Evolutionary conservation across 2,797 vertebrate genomes (phyloP).

Genomic region (Dendrocincla fuliginosa): DNA sequence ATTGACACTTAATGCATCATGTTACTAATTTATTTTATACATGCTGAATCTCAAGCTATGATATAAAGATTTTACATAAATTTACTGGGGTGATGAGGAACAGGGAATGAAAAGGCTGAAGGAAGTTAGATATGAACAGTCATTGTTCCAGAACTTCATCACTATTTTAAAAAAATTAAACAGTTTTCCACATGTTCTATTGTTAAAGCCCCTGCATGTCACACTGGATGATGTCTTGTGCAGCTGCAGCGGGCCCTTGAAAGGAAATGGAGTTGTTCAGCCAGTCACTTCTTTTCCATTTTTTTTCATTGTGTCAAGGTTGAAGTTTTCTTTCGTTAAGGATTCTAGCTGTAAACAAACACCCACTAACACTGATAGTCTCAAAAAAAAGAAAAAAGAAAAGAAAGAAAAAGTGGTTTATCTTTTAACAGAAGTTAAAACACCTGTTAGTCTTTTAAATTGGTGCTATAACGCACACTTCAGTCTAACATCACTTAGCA

Average conservation of each 20-base stretch:
- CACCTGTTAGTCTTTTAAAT: constrained; percentile 57
- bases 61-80: not conserved
- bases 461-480: constrained; percentile 5
- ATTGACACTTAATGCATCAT: not conserved
- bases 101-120: not conserved
- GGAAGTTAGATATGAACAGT: not conserved
- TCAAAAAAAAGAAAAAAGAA: not conserved
- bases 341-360: constrained; percentile 46
- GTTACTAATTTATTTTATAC: not conserved
- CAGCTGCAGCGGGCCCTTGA: not conserved
- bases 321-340: constrained; percentile 49
- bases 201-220: constrained; percentile 41
- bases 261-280: constrained; percentile 56
- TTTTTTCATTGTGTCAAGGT: constrained; percentile 52
- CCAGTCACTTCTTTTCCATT: constrained; percentile 14
- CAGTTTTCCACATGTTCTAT: constrained; percentile 39
- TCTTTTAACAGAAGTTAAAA: constrained; percentile 54
- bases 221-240: constrained; percentile 10
- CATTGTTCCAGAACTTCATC: constrained; percentile 32
- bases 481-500: constrained; percentile 32
- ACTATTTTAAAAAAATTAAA: not conserved
- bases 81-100: not conserved
- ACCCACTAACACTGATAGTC: not conserved
- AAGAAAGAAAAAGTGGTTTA: not conserved
- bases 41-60: not conserved